Base-by-base conservation (phyloP, 2,113 vertebrate species). In the Oceanodroma tethys region DNA sequence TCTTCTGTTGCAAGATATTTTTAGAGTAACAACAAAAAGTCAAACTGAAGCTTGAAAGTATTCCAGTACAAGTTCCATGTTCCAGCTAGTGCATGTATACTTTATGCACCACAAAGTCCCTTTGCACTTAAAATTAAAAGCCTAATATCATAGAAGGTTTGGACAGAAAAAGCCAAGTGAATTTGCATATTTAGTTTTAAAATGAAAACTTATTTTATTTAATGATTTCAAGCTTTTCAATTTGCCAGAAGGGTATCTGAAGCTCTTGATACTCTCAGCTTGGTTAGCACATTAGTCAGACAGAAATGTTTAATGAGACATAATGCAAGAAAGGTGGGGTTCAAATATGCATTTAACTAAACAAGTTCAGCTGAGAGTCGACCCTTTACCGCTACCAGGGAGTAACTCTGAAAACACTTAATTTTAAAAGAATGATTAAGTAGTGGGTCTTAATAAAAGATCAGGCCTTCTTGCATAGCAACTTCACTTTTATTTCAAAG, bases 1-100 rank as follows among this genome's bases (percentile, higher is more conserved):
- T 93, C 97, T 72, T 98, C 97, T 99, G 97, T 99, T 98, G 95
- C 81, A 97, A 97, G 97, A 88, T 95, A 97, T 98, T 96, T 98
- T 97, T 98, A 98, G 95, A 97, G 82, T 88, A 97, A 98, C 90
- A 95, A 96, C 92, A 84, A 88, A 97, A 97, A 97, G 86, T 95
- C 91, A 95, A 88, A 93, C 71, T 84, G 68, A 76, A 98, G 94
- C 85, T 96, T 97, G 85, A 88, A 97, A 98, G 59, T 83, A 96
- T 93, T 97, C 95, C 92, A 96, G 95, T 67, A 55, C 68, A 96
- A 96, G 86, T 95, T 97, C 93, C 96, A 48, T 53, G 93, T 55
- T 96, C 89, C 93, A 96, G 93, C 92, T 76, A 96, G 92, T 84
- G 83, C 88, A 95, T 93, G 66, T 90, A 85, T 81, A 90, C 58